These are phyloP conservation scores for Epizoanthus ramosus DNA, from an alignment of 92 coral and sea anemone species.

Conservation along the genomic window DNA sequence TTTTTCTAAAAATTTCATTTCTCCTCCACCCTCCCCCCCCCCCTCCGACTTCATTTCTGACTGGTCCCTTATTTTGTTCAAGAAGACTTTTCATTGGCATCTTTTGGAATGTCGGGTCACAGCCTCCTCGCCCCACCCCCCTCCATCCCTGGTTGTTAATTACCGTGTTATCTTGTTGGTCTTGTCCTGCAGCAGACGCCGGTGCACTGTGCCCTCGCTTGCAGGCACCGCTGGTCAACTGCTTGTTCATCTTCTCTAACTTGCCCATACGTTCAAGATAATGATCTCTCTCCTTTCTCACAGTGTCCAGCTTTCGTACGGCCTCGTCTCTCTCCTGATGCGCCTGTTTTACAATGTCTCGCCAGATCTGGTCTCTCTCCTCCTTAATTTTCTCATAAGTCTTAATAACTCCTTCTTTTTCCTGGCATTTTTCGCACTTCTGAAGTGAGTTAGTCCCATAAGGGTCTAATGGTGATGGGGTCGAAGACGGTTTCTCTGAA, in stretches of 20 bases:
- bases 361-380: conserved; percentile 73
- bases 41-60: no score
- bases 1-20: no score
- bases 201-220: conserved; percentile 44
- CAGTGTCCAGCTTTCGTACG: conserved; percentile 73
- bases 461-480: neutral
- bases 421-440: conserved; percentile 33
- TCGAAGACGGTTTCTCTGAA: neutral
- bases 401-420: conserved; percentile 43
- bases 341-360: conserved; percentile 72
- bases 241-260: conserved; percentile 73
- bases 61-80: no score
- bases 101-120: no score
- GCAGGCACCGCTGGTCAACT: conserved; percentile 45
- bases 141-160: neutral
- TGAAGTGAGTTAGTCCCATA: conserved; percentile 13
- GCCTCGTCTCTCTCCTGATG: conserved; percentile 74
- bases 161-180: conserved; percentile 1
- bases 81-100: no score
- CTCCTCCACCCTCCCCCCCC: no score
- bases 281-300: conserved; percentile 70
- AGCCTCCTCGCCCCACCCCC: no score
- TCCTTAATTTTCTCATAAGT: conserved; percentile 43
- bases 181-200: neutral
- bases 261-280: conserved; percentile 78